A percentile compares a stretch with the other conserved stretches of the same genome.
These are phyloP conservation scores for Tichodroma muraria DNA, from an alignment of 2,113 vertebrate species.

Conservation along the genomic window DNA sequence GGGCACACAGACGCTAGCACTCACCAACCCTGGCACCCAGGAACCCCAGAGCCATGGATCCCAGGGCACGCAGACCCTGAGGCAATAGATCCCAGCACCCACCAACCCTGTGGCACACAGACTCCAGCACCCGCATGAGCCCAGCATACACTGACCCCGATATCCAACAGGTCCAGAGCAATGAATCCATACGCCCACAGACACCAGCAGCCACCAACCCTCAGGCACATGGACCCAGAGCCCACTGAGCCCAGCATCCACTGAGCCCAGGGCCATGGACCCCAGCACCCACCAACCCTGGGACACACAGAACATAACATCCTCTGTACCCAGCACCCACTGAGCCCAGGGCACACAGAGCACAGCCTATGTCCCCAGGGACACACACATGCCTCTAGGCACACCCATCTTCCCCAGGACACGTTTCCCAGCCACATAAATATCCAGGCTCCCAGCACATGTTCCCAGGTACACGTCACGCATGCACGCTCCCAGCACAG, in stretches of 20 bases:
- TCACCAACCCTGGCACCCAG: neutral
- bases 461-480: neutral
- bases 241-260: neutral
- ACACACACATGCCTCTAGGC: neutral
- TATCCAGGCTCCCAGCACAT: neutral
- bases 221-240: neutral
- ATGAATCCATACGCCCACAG: neutral
- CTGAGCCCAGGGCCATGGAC: neutral
- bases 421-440: neutral
- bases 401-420: neutral
- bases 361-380: neutral
- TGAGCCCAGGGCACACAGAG: neutral
- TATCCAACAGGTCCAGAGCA: neutral
- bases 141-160: neutral
- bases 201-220: neutral
- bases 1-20: neutral
- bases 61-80: neutral
- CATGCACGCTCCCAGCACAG: neutral
- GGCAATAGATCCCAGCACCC: neutral
- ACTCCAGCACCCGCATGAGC: neutral
- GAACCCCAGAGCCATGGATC: neutral
- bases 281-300: neutral
- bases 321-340: neutral
- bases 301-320: neutral
- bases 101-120: neutral